These are phyloP conservation scores for Drosophila varians DNA, from an alignment of 1,140 invertebrate species.

Conservation along the genomic window DNA sequence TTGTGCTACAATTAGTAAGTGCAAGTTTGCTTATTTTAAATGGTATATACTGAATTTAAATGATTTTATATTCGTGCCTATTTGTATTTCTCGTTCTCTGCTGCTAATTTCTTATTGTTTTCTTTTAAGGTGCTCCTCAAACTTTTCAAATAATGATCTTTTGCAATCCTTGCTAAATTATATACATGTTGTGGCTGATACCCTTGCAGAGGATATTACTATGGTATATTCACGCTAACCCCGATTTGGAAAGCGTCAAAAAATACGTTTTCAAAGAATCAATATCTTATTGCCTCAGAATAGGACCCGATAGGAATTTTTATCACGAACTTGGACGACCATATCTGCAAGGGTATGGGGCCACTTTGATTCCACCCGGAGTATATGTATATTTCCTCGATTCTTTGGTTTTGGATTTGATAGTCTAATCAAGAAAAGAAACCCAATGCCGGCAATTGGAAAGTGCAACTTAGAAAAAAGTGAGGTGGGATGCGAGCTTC, in stretches of 20 bases:
- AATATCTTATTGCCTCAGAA: too few relatives aligned
- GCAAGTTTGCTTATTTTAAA: conserved; percentile 57
- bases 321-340: background rate
- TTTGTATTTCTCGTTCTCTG: conserved; percentile 33
- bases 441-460: background rate
- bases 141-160: conserved; percentile 60
- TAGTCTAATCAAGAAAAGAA: conserved; percentile 9
- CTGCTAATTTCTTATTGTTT: conserved; percentile 75
- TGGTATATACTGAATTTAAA: conserved; percentile 45
- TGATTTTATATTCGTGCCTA: conserved; percentile 37
- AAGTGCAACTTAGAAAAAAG: conserved; percentile 29
- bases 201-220: background rate
- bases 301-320: background rate
- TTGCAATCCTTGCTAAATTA: conserved; percentile 20
- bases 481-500: conserved; percentile 5
- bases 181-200: conserved; percentile 8
- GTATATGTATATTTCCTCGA: background rate
- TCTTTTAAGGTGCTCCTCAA: conserved; percentile 77
- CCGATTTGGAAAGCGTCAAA: background rate
- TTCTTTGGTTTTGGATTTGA: conserved; percentile 10
- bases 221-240: background rate
- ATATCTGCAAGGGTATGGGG: background rate
- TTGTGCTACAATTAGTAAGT: conserved; percentile 57
- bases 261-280: too few relatives aligned
- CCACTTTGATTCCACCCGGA: background rate